A percentile compares a stretch with the other conserved stretches of the same genome.
These are phyloP conservation scores for Coenobita brevimanus DNA, from an alignment of 1,140 invertebrate genomes.

Conservation along the genomic window DNA sequence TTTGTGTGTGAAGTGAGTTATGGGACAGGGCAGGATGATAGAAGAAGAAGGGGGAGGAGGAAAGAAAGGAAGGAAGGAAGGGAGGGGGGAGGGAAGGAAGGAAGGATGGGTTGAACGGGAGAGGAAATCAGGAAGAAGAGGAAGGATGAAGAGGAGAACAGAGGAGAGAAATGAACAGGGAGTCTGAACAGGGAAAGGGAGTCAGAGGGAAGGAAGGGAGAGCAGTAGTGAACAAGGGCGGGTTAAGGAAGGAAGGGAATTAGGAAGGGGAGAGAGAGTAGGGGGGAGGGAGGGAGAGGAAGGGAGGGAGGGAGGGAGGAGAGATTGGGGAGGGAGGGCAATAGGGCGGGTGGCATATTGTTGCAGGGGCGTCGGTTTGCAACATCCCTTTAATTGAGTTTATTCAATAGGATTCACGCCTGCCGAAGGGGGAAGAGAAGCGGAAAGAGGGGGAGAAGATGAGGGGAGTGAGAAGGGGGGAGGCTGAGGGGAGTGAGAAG, in stretches of 20 bases:
- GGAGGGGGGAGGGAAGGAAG: not conserved
- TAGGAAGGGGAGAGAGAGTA: too few relatives aligned
- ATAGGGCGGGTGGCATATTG: constrained; percentile 36
- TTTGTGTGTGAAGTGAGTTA: too few relatives aligned
- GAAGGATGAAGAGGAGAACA: not conserved
- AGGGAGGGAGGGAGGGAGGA: not conserved
- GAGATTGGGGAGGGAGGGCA: not conserved
- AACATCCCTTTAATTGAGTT: constrained; percentile 57
- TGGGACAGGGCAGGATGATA: too few relatives aligned
- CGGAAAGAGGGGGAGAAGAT: not conserved
- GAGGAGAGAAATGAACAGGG: too few relatives aligned
- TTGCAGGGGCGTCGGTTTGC: constrained; percentile 41
- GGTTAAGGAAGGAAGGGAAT: not conserved
- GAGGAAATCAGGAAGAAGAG: not conserved
- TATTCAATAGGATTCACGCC: constrained; percentile 57
- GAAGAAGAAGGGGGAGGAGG: too few relatives aligned
- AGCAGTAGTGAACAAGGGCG: not conserved
- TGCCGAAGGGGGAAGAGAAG: constrained; percentile 30
- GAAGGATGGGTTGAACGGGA: not conserved
- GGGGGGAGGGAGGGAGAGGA: not conserved
- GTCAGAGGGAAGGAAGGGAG: not conserved
- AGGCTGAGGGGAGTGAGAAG: not conserved
- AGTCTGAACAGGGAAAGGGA: not conserved
- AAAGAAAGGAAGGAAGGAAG: not conserved
- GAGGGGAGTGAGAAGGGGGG: not conserved